These are phyloP conservation scores for Penaeus indicus DNA, from an alignment of 1,140 invertebrate genomes.

Conservation along the genomic window DNA sequence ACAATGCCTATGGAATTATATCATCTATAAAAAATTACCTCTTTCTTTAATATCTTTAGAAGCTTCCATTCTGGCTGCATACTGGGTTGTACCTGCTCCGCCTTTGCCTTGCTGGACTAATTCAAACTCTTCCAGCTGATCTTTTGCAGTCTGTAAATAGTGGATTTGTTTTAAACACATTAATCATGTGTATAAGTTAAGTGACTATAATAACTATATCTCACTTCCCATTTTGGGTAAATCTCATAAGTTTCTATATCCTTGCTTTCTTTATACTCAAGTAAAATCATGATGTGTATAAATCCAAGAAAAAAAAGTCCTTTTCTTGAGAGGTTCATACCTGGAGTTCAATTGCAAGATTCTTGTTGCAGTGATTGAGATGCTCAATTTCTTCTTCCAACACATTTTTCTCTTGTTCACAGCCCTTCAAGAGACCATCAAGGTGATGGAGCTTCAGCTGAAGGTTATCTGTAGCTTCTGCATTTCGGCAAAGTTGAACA, in stretches of 20 bases:
- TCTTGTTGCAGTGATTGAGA: constrained; percentile 43
- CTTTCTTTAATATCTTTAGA: constrained; percentile 50
- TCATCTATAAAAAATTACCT: constrained; percentile 20
- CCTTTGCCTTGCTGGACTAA: neutral
- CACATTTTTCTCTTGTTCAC: constrained; percentile 21
- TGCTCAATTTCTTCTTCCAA: constrained; percentile 37
- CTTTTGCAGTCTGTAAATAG: constrained; percentile 41
- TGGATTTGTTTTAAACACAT: neutral
- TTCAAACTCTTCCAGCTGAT: constrained; percentile 49
- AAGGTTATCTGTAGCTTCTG: constrained; percentile 31
- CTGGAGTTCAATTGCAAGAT: constrained; percentile 39
- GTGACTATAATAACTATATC: too few species aligned
- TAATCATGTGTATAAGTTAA: neutral
- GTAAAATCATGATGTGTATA: too few species aligned
- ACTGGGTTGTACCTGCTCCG: constrained; percentile 17
- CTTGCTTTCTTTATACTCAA: too few species aligned
- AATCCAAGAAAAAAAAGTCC: too few species aligned
- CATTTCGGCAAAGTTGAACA: constrained; percentile 19
- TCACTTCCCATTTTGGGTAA: too few species aligned
- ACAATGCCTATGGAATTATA: neutral
- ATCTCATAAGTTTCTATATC: too few species aligned
- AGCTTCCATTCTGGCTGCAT: constrained; percentile 49
- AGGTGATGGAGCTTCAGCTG: constrained; percentile 36
- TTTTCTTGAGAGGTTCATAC: neutral
- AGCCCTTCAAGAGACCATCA: constrained; percentile 27